Evolutionary conservation across 2,888 invertebrate species (phyloP).

Genomic region (Chironomus tentans): DNA sequence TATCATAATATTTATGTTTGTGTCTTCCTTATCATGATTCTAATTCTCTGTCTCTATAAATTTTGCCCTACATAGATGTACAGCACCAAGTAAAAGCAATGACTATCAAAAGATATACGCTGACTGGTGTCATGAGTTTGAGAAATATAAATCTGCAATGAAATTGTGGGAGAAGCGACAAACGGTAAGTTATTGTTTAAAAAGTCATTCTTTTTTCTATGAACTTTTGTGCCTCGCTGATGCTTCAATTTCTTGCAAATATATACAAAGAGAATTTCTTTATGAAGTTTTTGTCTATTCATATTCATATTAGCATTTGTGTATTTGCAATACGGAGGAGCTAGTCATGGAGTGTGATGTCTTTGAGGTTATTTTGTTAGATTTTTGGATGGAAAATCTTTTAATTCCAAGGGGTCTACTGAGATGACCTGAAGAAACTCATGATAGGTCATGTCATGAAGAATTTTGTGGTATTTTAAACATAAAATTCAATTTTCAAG

Average conservation of each 20-base stretch:
- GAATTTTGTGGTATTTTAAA: too few species aligned
- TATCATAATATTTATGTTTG: too few species aligned
- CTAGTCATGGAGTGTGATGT: too few species aligned
- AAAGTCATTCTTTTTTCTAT: too few species aligned
- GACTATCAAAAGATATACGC: conserved; percentile 93
- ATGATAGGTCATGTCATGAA: too few species aligned
- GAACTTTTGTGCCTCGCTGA: too few species aligned
- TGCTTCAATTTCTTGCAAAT: not conserved
- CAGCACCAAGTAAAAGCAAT: conserved; percentile 79
- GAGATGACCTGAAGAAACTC: too few species aligned
- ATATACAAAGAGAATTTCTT: not conserved
- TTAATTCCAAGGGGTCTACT: too few species aligned
- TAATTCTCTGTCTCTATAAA: not conserved
- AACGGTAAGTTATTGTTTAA: conserved; percentile 70
- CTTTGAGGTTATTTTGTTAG: too few species aligned
- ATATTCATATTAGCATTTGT: not conserved
- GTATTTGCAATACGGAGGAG: too few species aligned
- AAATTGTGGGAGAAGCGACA: conserved; percentile 90
- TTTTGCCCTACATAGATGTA: conserved; percentile 49
- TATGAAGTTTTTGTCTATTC: not conserved
- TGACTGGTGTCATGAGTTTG: conserved; percentile 98
- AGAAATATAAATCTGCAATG: conserved; percentile 94
- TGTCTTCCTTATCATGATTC: not conserved
- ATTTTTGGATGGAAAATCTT: too few species aligned
- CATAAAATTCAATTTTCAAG: too few species aligned